Evolutionary conservation across 2,888 invertebrate genomes (phyloP).

Genomic region (Ellobium chinense): DNA sequence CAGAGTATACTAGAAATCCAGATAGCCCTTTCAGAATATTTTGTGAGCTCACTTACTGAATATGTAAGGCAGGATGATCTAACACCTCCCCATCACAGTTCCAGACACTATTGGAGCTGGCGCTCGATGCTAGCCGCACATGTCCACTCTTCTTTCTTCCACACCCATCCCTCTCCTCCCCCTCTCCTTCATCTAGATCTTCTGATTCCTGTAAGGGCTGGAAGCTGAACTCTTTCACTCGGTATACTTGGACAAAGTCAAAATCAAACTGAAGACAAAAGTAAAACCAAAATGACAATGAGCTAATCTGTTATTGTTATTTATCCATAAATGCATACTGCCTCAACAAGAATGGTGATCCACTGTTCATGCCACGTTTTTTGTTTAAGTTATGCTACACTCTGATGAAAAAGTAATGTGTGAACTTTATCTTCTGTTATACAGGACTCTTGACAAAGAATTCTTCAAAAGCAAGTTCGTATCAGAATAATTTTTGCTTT

Average conservation of each 20-base stretch:
- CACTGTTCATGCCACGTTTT: too few relatives aligned
- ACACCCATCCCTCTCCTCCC: slow-evolving; percentile 41
- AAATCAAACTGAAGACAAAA: slow-evolving; percentile 82
- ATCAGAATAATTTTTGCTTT: too few relatives aligned
- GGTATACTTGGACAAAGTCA: slow-evolving; percentile 87
- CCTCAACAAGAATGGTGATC: too few relatives aligned
- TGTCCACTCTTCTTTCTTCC: slow-evolving; percentile 23
- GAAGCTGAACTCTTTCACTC: slow-evolving; percentile 86
- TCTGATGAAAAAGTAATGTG: too few relatives aligned
- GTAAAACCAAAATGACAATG: not conserved
- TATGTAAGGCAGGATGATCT: slow-evolving; percentile 83
- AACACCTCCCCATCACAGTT: slow-evolving; percentile 91
- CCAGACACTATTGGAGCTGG: slow-evolving; percentile 83
- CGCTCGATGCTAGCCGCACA: slow-evolving; percentile 32
- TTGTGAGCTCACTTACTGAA: slow-evolving; percentile 44
- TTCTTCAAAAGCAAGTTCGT: too few relatives aligned
- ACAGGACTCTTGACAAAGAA: too few relatives aligned
- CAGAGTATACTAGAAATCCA: too few relatives aligned
- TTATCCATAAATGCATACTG: too few relatives aligned
- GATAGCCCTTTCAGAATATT: too few relatives aligned
- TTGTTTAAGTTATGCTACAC: too few relatives aligned
- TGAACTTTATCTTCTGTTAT: too few relatives aligned
- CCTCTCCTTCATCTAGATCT: slow-evolving; percentile 48
- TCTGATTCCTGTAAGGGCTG: slow-evolving; percentile 80
- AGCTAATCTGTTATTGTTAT: too few relatives aligned